phyloP scores from a whole-genome alignment of 2,888 invertebrate genomes.

The Resseliella maxima region DNA sequence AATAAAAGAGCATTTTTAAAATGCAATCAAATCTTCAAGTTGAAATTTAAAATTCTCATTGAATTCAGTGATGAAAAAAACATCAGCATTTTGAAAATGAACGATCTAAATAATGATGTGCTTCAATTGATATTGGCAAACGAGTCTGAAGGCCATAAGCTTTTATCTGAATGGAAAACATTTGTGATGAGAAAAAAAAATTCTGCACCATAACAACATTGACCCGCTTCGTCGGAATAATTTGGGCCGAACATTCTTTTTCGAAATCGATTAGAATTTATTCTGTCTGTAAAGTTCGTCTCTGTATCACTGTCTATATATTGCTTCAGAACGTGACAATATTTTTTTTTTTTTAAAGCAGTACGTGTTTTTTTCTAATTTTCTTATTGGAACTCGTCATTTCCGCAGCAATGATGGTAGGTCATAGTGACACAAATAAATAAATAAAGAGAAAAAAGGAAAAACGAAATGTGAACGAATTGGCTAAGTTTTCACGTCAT shows the following conservation, averaged over 20 bases:
- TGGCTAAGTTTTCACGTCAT: constrained; percentile 37
- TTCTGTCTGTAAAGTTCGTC: constrained; percentile 6
- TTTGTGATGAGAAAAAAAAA: background rate
- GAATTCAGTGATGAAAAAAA: too few relatives aligned
- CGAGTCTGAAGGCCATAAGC: background rate
- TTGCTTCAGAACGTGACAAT: background rate
- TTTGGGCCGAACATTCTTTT: background rate
- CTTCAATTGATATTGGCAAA: background rate
- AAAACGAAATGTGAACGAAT: background rate
- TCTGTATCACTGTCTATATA: background rate
- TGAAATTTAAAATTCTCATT: too few relatives aligned
- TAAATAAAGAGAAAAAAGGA: background rate
- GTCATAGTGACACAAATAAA: background rate
- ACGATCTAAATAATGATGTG: background rate
- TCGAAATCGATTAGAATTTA: constrained; percentile 32
- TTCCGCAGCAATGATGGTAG: background rate
- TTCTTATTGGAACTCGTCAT: background rate
- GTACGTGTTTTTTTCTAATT: background rate
- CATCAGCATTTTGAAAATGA: background rate
- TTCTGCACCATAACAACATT: background rate
- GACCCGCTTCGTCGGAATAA: background rate
- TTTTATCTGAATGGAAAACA: background rate
- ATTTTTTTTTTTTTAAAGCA: background rate
- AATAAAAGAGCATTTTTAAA: too few relatives aligned
- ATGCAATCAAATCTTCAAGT: too few relatives aligned